These are phyloP conservation scores for Pseudanteris insignis DNA, from an alignment of 2,888 invertebrate species.

Conservation along the genomic window DNA sequence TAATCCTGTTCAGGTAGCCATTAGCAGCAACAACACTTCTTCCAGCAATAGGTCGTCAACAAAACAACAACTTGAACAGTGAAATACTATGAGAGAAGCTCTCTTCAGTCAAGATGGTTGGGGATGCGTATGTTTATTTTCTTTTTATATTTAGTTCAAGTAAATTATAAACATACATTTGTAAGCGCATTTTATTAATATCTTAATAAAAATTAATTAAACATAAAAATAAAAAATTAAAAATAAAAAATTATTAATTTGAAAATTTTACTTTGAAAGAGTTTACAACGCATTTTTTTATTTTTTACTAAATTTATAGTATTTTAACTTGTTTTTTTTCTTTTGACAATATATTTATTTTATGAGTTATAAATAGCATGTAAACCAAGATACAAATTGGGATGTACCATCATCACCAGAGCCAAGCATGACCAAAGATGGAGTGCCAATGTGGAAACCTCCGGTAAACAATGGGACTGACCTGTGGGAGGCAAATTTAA, in stretches of 20 bases:
- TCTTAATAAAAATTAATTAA: no score
- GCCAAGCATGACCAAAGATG: conserved; percentile 72
- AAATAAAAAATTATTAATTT: no score
- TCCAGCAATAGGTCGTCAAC: conserved; percentile 73
- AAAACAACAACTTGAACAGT: conserved; percentile 85
- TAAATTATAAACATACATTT: no score
- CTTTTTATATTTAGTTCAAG: no score
- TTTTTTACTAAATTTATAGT: no score
- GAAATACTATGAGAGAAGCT: conserved; percentile 90
- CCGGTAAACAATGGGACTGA: conserved; percentile 90
- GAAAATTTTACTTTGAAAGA: no score
- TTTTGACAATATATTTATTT: no score
- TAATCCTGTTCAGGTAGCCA: conserved; percentile 51
- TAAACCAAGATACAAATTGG: conserved; percentile 94
- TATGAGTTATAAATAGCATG: conserved; percentile 74
- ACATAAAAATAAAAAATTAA: no score
- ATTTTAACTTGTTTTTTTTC: no score
- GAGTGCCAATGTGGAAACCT: conserved; percentile 84
- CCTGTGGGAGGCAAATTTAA: conserved; percentile 90
- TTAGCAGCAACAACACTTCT: conserved; percentile 59
- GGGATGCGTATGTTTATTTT: conserved; percentile 80
- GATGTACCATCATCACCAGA: conserved; percentile 91
- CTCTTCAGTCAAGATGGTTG: conserved; percentile 92
- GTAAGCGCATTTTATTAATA: no score
- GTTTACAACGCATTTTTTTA: no score